These are phyloP conservation scores for Apis florea DNA, from an alignment of 1,140 invertebrate species.

Conservation along the genomic window DNA sequence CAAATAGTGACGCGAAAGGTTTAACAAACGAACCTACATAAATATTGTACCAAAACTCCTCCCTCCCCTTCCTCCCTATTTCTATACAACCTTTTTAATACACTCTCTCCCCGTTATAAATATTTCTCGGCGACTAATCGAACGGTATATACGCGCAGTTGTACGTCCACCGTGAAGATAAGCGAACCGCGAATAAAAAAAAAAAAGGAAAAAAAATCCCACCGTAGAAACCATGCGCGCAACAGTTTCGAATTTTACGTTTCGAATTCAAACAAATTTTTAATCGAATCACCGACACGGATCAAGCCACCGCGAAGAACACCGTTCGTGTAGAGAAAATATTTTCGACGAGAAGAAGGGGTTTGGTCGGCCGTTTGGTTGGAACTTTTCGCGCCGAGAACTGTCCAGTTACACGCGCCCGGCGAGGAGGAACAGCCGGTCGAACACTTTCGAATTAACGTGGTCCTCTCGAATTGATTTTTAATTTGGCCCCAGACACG, in stretches of 20 bases:
- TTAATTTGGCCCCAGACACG: constrained; percentile 67
- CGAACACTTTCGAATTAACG: constrained; percentile 40
- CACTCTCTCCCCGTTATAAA: neutral
- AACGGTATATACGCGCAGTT: neutral
- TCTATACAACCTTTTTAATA: neutral
- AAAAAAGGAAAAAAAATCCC: neutral
- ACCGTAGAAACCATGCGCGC: neutral
- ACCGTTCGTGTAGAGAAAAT: neutral
- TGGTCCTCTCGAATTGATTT: constrained; percentile 72
- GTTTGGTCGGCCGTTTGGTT: neutral
- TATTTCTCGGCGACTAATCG: neutral
- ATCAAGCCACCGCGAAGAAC: neutral
- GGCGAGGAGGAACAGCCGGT: constrained; percentile 5
- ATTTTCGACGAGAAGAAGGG: neutral
- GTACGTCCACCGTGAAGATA: neutral
- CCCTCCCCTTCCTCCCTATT: neutral
- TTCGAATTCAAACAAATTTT: constrained; percentile 10
- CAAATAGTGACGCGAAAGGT: too few species aligned
- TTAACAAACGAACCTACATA: too few species aligned
- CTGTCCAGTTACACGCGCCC: neutral
- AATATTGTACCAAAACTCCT: too few species aligned
- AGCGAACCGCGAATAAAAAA: neutral
- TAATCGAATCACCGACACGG: constrained; percentile 8
- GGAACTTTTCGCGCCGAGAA: neutral
- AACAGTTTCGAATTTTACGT: neutral